Evolutionary conservation across 2,113 vertebrate genomes (phyloP), one percentile per base, ranked within the genome.

Genomic region (Phocoena phocoena): DNA sequence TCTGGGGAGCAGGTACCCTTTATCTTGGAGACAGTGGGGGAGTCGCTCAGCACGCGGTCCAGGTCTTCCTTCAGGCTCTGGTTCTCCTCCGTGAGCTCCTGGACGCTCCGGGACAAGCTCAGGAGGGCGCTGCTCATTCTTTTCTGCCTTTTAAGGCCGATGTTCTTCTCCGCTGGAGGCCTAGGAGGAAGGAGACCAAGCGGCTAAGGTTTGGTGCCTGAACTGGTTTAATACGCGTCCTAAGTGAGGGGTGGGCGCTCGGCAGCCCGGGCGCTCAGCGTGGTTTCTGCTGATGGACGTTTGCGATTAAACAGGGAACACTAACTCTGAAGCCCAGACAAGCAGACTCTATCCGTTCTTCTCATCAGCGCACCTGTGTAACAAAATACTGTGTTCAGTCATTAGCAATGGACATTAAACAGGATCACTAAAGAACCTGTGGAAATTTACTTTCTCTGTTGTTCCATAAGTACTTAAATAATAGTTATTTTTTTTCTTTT

Each of bases 11-110:
- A 96, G 88, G 0, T 89, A 99, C 99, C 99, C 99, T 99, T 99
- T 20, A 97, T 82, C 93, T 98, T 98, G 90, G 67, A 98, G 84
- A 97, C 62, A 31, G 98, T 71, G 60, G 98, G 98, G 93, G 97
- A 98, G 98, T 77, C 95, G 95, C 98, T 99, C 2, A 99, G 98
- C 25, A 98, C 85, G 1, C 96, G 98, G 80, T 98, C 98, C 68
- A 99, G 98, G 88, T 99, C 99, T 76, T 99, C 99, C 96, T 99
- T 99, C 50, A 99, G 98, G 26, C 96, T 98, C 13, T 62, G 92
- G 93, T 99, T 99, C 97, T 99, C 99, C 90, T 99, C 98, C 0
- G 99, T 99, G 70, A 99, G 88, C 44, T 99, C 99, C 95, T 99
- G 99, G 89, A 99, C 92, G 9, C 98, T 99, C 94, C 99, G 99